Percentiles rank a stretch among this genome's conserved stretches.
Conservation (phyloP, 2,888 invertebrate species). For the Napeogenes sylphis region DNA sequence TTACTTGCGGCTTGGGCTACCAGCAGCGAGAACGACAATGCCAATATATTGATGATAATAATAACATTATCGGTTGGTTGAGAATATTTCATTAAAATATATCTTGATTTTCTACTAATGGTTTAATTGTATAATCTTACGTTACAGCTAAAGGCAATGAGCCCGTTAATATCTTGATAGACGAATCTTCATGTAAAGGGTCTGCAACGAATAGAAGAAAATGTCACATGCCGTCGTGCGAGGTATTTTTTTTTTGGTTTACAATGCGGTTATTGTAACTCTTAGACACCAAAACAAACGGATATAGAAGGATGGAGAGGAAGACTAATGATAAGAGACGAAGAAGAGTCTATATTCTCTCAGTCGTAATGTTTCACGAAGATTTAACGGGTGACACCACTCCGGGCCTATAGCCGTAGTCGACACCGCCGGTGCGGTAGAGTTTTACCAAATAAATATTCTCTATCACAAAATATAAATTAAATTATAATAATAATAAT, state of each 20-base stretch:
- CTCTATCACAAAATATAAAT: too few relatives aligned
- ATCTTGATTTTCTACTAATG: neutral
- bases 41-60: slow-evolving; percentile 54
- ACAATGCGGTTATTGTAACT: neutral
- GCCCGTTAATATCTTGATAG: slow-evolving; percentile 54
- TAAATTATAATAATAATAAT: too few relatives aligned
- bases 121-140: neutral
- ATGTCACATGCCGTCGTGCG: slow-evolving; percentile 70
- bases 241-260: slow-evolving; percentile 45
- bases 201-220: slow-evolving; percentile 49
- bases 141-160: slow-evolving; percentile 49
- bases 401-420: too few relatives aligned
- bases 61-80: slow-evolving; percentile 48
- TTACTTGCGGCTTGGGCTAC: slow-evolving; percentile 65
- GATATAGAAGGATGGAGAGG: too few relatives aligned
- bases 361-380: too few relatives aligned
- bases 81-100: slow-evolving; percentile 1
- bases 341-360: too few relatives aligned
- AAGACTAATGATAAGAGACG: neutral
- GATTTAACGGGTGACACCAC: too few relatives aligned
- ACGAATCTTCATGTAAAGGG: slow-evolving; percentile 62
- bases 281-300: neutral
- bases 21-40: slow-evolving; percentile 58
- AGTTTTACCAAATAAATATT: too few relatives aligned
- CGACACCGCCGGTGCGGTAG: too few relatives aligned